Percentiles rank a stretch among this genome's conserved stretches.
phyloP scores from a whole-genome alignment of 2,888 invertebrate genomes.

The Archips crataeganus region DNA sequence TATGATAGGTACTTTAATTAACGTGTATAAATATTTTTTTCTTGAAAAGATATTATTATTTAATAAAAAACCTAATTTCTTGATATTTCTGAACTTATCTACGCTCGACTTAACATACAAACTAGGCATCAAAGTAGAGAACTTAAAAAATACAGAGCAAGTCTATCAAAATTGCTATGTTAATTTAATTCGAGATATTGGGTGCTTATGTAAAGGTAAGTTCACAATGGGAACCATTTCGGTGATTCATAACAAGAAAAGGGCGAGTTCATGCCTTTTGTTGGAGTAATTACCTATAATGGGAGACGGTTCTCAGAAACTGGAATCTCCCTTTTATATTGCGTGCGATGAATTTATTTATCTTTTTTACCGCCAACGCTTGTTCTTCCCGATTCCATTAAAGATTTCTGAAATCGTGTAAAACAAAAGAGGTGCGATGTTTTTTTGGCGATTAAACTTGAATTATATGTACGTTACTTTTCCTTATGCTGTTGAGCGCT shows the following conservation, averaged over 20 bases:
- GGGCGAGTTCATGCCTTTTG: conserved; percentile 48
- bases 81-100: background rate
- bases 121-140: background rate
- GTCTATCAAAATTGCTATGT: conserved; percentile 32
- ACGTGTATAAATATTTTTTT: no score
- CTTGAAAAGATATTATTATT: background rate
- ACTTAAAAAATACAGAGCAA: background rate
- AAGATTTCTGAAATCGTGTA: background rate
- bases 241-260: conserved; percentile 44
- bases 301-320: conserved; percentile 49
- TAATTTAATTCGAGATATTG: conserved; percentile 38
- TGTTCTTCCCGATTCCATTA: conserved; percentile 24
- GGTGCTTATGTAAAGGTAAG: conserved; percentile 33
- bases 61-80: background rate
- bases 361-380: conserved; percentile 26
- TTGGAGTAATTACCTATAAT: conserved; percentile 56
- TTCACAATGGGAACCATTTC: conserved; percentile 40
- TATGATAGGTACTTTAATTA: no score
- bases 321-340: conserved; percentile 47
- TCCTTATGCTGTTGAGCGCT: no score
- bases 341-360: conserved; percentile 44
- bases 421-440: background rate
- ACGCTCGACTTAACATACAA: background rate
- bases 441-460: background rate
- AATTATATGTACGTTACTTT: background rate